Evolutionary conservation across 2,888 invertebrate genomes (phyloP), one percentile per base, ranked within the genome.

Genomic region (Rhamphomyia laevipes): DNA sequence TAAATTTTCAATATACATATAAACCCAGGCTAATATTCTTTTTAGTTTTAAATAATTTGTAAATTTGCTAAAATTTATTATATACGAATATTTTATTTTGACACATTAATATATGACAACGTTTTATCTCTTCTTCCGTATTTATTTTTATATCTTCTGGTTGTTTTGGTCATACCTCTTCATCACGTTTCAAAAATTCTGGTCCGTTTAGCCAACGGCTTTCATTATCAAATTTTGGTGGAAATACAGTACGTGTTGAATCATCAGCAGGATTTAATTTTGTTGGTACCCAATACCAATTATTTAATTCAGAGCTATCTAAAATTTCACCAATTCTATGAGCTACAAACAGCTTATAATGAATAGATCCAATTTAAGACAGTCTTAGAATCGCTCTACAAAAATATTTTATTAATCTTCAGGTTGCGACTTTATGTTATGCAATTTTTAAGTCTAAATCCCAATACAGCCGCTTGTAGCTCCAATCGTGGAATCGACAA

Each of bases 261-360:
- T n/a, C n/a, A n/a, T n/a, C n/a, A n/a, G n/a, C n/a, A n/a, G n/a
- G n/a, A n/a, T n/a, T n/a, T n/a, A n/a, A n/a, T n/a, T n/a, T n/a
- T n/a, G n/a, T n/a, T n/a, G 58, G 54, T 5, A 54, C 50, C 53
- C 58, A 60, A n/a, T 51, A 48, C 57, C 59, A 61, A 21, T 60
- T 53, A n/a, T 50, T 47, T 18, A 50, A 41, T 3, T 50, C 12
- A 4, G 54, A 45, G 15, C 42, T 31, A 3, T 49, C 33, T 3
- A 51, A 51, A 15, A 58, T 58, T 45, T 60, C 58, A 1, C 52
- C 55, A 11, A 61, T 53, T 11, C 58, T 47, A 45, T 57, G 53
- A 1, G 55, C 54, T 3, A 58, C 57, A 31, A 57, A 61, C 7
- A 56, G 50, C 50, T 56, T 58, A 30, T 44, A 57, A n/a, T 16